Evolutionary conservation across 2,888 invertebrate genomes (phyloP).

Genomic region (Xiphydria camelus): DNA sequence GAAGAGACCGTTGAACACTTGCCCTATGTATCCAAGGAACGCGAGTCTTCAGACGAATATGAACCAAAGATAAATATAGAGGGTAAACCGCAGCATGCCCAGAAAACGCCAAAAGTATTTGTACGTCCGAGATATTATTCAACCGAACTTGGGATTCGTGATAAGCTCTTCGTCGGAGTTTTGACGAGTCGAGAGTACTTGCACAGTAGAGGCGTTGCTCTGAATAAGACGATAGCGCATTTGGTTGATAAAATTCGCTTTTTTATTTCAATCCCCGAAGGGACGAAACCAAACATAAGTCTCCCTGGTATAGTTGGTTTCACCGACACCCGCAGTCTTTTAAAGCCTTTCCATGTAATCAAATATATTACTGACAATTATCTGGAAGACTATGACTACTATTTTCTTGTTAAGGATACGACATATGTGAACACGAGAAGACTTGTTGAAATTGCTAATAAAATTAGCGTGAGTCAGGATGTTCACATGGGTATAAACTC

Average conservation of each 20-base stretch:
- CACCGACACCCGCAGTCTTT: slow-evolving; percentile 74
- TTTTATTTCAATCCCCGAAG: slow-evolving; percentile 67
- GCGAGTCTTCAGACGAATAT: slow-evolving; percentile 52
- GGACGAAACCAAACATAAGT: slow-evolving; percentile 60
- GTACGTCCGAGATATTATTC: slow-evolving; percentile 90
- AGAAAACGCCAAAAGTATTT: slow-evolving; percentile 64
- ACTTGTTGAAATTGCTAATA: slow-evolving; percentile 71
- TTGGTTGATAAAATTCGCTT: slow-evolving; percentile 82
- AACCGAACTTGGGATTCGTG: slow-evolving; percentile 91
- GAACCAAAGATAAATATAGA: slow-evolving; percentile 59
- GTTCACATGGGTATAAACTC: slow-evolving; percentile 77
- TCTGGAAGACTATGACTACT: slow-evolving; percentile 89
- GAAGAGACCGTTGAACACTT: slow-evolving; percentile 16
- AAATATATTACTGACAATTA: slow-evolving; percentile 90
- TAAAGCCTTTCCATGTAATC: slow-evolving; percentile 84
- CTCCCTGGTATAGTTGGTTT: slow-evolving; percentile 82
- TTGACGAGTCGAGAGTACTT: slow-evolving; percentile 76
- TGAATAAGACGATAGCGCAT: slow-evolving; percentile 88
- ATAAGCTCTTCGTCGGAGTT: slow-evolving; percentile 85
- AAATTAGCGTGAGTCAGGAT: slow-evolving; percentile 82
- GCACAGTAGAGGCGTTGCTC: slow-evolving; percentile 73
- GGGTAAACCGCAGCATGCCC: slow-evolving; percentile 57
- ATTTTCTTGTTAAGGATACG: slow-evolving; percentile 83
- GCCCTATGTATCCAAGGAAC: slow-evolving; percentile 27
- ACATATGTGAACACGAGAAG: slow-evolving; percentile 83